phyloP scores from a whole-genome alignment of 30 jellyfish, hydroid and myxozoan genomes.

The Hydractinia echinata region DNA sequence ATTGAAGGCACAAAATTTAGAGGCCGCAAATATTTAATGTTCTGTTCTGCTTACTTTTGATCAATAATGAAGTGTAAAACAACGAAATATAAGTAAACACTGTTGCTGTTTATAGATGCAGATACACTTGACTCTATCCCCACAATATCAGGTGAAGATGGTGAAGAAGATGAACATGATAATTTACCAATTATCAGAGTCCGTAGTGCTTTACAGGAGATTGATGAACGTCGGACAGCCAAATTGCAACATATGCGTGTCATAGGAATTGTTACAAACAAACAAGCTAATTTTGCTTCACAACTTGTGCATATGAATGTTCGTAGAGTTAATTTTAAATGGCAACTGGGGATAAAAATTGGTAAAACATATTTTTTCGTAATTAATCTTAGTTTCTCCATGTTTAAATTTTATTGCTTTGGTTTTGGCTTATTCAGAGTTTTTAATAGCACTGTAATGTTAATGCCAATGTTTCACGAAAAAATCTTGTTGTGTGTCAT shows the following conservation, averaged over 20 bases:
- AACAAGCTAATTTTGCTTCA: slow-evolving; percentile 63
- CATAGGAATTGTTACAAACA: slow-evolving; percentile 72
- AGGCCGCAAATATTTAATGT: too few relatives aligned
- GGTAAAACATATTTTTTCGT: slow-evolving; percentile 39
- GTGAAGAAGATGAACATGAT: slow-evolving; percentile 10
- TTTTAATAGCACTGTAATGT: neutral
- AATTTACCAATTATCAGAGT: slow-evolving; percentile 46
- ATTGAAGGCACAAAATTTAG: too few relatives aligned
- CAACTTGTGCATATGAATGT: slow-evolving; percentile 66
- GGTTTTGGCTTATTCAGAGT: neutral
- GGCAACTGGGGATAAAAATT: slow-evolving; percentile 89
- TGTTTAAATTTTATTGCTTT: too few relatives aligned
- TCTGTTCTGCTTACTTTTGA: too few relatives aligned
- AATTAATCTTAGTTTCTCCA: neutral
- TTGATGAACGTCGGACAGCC: slow-evolving; percentile 66
- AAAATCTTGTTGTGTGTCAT: too few relatives aligned
- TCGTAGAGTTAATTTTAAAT: slow-evolving; percentile 78
- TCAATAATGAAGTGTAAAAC: too few relatives aligned
- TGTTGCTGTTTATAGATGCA: neutral
- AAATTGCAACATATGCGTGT: slow-evolving; percentile 45
- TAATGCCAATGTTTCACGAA: neutral
- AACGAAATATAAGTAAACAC: too few relatives aligned
- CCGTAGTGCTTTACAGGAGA: slow-evolving; percentile 34
- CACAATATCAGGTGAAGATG: slow-evolving; percentile 4
- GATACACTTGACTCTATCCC: slow-evolving; percentile 18